Base-by-base conservation (phyloP, 2,797 vertebrate species). In the Syndactyla subalaris region DNA sequence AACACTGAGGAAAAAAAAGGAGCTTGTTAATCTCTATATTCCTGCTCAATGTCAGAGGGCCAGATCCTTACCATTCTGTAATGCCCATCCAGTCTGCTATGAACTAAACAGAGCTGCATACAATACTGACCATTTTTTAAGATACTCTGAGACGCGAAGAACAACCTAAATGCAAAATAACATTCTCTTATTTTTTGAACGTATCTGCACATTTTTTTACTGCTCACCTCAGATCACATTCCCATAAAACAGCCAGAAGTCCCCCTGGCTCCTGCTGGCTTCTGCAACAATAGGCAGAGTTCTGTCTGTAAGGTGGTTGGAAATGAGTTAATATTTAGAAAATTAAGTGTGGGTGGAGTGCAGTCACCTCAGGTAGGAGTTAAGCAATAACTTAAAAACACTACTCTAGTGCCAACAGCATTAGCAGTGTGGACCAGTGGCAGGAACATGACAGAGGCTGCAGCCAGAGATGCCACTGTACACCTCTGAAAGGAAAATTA, bases 371-470 rank as follows among this genome's bases (percentile, higher is more conserved):
- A 52, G 66, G 15, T 34, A 72, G 29, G 55, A 89, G n/a, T 76
- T 92, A 61, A 85, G 48, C 73, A 96, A 8, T 49, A 78, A 59
- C 41, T 89, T 86, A 61, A 91, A 92, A 89, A 93, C 24, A 34
- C 12, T 55, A 21, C 13, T 5, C 52, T 6, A 4, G 10, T 82
- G 78, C 75, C 79, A 91, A 29, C 59, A 78, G 19, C 41, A 38
- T 87, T 71, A 80, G 57, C 55, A 26, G 21, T 41, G 41, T 39
- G 49, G 39, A 30, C 14, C 39, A 26, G 12, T 20, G 32, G 65
- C 39, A 88, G 70, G 17, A 67, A 39, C 8, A 7, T 26, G 67
- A n/a, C 58, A 83, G 10, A 57, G 30, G n/a, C 29, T 65, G 34
- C 43, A 81, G 38, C 27, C 71, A 82, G 29, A 22, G 32, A 48